phyloP scores from a whole-genome alignment of 2,888 invertebrate genomes.

The Melitaea athalia region DNA sequence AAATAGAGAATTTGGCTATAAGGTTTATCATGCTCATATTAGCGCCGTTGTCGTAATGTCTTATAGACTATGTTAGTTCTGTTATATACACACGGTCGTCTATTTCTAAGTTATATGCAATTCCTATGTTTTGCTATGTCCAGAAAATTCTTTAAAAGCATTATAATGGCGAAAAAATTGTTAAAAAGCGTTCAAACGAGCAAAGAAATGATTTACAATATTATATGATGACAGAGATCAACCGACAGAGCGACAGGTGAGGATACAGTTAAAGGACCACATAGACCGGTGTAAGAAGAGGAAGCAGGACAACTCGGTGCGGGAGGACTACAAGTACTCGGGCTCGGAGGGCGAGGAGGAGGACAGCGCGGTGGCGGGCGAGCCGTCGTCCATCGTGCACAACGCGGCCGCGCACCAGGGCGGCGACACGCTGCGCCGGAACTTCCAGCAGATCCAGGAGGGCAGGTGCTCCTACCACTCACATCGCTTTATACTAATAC shows the following conservation, averaged over 20 bases:
- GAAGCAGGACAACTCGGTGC: conserved; percentile 91
- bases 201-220: background rate
- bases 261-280: conserved; percentile 99
- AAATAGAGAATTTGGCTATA: too few relatives aligned
- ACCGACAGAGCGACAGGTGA: conserved; percentile 98
- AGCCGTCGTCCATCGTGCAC: conserved; percentile 97
- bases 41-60: too few relatives aligned
- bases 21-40: too few relatives aligned
- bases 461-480: too few relatives aligned
- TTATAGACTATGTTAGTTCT: too few relatives aligned
- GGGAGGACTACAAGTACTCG: conserved; percentile 92
- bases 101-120: too few relatives aligned
- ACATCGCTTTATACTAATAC: too few relatives aligned
- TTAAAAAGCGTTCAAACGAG: too few relatives aligned
- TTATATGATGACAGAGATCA: conserved; percentile 87
- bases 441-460: conserved; percentile 99
- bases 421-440: conserved; percentile 97
- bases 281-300: conserved; percentile 98
- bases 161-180: too few relatives aligned
- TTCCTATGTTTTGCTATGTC: too few relatives aligned
- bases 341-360: conserved; percentile 99
- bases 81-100: too few relatives aligned
- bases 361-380: conserved; percentile 94
- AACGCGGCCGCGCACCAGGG: conserved; percentile 87
- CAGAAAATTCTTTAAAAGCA: too few relatives aligned